Conservation (phyloP, 2,113 vertebrate species). For the Hemiprocne comata region DNA sequence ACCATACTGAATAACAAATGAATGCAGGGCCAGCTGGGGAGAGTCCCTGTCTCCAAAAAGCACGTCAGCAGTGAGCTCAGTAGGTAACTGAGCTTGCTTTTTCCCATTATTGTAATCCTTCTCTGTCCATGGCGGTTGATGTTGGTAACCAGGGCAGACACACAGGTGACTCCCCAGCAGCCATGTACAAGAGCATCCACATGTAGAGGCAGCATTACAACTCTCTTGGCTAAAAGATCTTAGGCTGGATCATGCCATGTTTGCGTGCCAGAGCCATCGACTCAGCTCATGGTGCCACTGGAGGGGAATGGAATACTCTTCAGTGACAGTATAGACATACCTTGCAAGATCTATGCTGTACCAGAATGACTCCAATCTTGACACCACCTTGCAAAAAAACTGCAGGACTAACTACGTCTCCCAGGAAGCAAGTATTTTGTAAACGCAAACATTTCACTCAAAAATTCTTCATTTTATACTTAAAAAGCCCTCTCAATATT, state of each 20-base stretch:
- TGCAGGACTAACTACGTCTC: not conserved
- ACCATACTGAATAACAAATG: not conserved
- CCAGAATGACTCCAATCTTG: not conserved
- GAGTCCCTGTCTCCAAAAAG: not conserved
- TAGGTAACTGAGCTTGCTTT: not conserved
- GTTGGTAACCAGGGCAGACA: not conserved
- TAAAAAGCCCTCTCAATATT: not conserved
- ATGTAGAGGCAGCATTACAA: fast-evolving
- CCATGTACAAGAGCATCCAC: fast-evolving
- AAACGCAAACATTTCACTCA: not conserved
- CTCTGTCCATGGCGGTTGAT: not conserved
- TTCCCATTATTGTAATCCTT: not conserved
- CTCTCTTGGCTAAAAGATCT: not conserved
- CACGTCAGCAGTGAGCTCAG: not conserved
- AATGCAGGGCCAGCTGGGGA: not conserved
- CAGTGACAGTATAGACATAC: not conserved
- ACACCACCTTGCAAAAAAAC: not conserved
- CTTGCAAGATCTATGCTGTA: not conserved
- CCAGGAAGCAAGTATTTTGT: not conserved
- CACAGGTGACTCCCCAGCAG: not conserved
- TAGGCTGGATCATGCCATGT: not conserved
- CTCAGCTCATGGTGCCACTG: not conserved
- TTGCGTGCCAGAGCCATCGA: fast-evolving
- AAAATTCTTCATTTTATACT: not conserved
- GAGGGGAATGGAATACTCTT: not conserved